Conservation (phyloP, 2,797 vertebrate species). For the Semaprochilodus insignis region DNA sequence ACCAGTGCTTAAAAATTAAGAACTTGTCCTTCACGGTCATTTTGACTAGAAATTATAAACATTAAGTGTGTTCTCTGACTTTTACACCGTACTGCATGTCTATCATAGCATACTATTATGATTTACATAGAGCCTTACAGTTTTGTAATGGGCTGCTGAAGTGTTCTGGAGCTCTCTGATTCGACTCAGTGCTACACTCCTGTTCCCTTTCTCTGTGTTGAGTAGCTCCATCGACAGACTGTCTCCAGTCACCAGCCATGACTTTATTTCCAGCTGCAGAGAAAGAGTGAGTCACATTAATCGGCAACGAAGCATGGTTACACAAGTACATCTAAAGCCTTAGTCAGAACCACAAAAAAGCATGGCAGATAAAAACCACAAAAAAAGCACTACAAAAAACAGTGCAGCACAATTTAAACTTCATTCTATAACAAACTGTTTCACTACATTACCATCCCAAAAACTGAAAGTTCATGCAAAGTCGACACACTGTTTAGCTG, state of each 20-base stretch:
- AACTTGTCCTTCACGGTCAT: no score
- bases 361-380: background rate
- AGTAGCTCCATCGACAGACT: conserved; percentile 93
- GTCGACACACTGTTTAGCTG: background rate
- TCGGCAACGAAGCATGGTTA: background rate
- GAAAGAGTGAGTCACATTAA: conserved; percentile 44
- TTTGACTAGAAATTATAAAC: no score
- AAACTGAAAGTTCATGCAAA: background rate
- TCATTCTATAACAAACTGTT: background rate
- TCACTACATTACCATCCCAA: background rate
- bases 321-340: background rate
- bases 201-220: conserved; percentile 90
- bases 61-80: no score
- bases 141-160: conserved; percentile 85
- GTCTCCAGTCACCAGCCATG: conserved; percentile 96
- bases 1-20: no score
- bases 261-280: conserved; percentile 92
- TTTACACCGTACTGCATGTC: background rate
- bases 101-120: background rate
- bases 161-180: conserved; percentile 86
- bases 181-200: conserved; percentile 82
- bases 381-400: background rate
- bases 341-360: conserved; percentile 9
- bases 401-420: background rate
- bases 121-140: conserved; percentile 73